phyloP scores from a whole-genome alignment of 2,113 vertebrate species.

The Myotis brandtii region DNA sequence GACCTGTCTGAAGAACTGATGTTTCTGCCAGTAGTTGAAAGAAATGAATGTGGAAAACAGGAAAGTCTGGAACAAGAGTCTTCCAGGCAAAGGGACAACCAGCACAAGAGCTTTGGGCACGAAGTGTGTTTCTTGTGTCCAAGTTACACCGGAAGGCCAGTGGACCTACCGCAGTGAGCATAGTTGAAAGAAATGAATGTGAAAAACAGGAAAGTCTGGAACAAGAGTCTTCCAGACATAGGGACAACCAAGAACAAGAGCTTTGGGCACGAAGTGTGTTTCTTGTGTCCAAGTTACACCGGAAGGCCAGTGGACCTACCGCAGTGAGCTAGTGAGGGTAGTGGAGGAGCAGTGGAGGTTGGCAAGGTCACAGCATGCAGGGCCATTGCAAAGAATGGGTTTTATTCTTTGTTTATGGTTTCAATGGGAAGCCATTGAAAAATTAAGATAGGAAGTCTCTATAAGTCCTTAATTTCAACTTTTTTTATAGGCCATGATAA shows the following conservation, averaged over 20 bases:
- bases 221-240: background rate
- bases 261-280: background rate
- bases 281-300: background rate
- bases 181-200: background rate
- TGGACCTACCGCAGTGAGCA: background rate
- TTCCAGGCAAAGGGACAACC: background rate
- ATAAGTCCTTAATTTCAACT: background rate
- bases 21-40: background rate
- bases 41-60: background rate
- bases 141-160: background rate
- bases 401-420: background rate
- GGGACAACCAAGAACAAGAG: background rate
- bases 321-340: accelerated
- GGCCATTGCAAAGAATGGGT: background rate
- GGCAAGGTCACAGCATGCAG: background rate
- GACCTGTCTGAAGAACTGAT: background rate
- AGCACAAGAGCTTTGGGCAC: background rate
- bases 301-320: background rate
- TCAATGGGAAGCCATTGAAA: background rate
- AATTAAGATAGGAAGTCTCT: background rate
- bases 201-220: background rate
- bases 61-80: background rate
- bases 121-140: background rate
- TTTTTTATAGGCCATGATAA: background rate
- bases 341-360: no score